A percentile compares a stretch with the other conserved stretches of the same genome.
Evolutionary conservation across 2,113 vertebrate genomes (phyloP).

Genomic region (Leptosomus discolor): DNA sequence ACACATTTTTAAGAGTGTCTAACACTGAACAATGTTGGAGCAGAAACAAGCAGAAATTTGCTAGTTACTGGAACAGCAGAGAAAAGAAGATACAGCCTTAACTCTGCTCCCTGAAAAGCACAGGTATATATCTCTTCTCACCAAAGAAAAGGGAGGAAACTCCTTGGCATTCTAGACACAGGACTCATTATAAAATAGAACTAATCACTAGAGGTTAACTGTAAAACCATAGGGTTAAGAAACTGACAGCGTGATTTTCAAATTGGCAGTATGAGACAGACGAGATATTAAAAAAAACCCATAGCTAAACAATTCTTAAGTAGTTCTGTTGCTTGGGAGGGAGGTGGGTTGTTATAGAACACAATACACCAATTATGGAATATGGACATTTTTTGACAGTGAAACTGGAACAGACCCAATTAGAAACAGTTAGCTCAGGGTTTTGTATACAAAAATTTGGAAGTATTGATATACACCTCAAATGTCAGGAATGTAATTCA

Average conservation of each 20-base stretch:
- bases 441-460: not conserved
- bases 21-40: not conserved
- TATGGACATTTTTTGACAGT: not conserved
- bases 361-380: not conserved
- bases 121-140: not conserved
- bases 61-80: not conserved
- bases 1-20: not conserved
- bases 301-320: not conserved
- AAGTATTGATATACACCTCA: not conserved
- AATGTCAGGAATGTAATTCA: not conserved
- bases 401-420: not conserved
- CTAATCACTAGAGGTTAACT: not conserved
- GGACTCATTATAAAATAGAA: not conserved
- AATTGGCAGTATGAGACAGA: not conserved
- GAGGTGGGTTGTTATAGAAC: not conserved
- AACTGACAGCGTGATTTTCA: not conserved
- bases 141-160: not conserved
- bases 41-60: not conserved
- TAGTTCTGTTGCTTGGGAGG: not conserved
- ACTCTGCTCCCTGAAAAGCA: not conserved
- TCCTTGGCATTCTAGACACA: not conserved
- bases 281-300: not conserved
- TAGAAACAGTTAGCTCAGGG: not conserved
- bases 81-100: not conserved
- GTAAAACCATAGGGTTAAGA: not conserved